Evolutionary conservation across 2,888 invertebrate species (phyloP), one percentile per base, ranked within the genome.

Genomic region (Drosophila austrosaltans): DNA sequence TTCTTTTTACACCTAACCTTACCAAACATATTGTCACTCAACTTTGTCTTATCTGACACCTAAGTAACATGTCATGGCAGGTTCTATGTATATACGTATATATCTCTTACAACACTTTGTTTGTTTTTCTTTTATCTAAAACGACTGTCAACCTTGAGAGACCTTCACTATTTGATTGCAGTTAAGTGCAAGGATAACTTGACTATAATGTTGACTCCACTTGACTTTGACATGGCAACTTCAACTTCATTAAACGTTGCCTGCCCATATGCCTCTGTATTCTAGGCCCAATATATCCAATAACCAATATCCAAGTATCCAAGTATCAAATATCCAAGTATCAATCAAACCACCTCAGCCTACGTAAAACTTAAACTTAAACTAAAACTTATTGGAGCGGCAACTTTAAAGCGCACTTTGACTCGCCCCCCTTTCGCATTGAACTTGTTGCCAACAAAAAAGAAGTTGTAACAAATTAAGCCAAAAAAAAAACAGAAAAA

Each of bases 101-200:
- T 48, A 48, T 8, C 22, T 48, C 1, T 12, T 3, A 5, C 25
- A 48, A 10, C 22, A 48, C 22, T 48, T 48, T 48, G 44, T 20
- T 48, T 48, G 7, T 48, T 48, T 48, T 25, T 10, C 3, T 48
- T 48, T 48, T 48, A 48, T 48, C 48, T 48, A 48, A 48, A 48
- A 48, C 48, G 39, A 22, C 28, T 8, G 30, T 48, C 70, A 75
- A 67, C 85, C 87, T 82, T 82, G 82, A 48, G 44, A 75, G 80
- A 72, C 89, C 85, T 89, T 89, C 89, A 88, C 84, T 85, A 81
- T 73, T 58, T 39, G 48, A 54, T 71, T 57, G 74, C 62, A 62
- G 53, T 69, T 82, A 86, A 88, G 84, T 88, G 87, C 84, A 85
- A 85, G 85, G 85, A 85, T 88, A 86, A 82, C 87, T 79, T 82